A percentile compares a stretch with the other conserved stretches of the same genome.
phyloP scores from a whole-genome alignment of 2,888 invertebrate species.

The Dynastes tityus region DNA sequence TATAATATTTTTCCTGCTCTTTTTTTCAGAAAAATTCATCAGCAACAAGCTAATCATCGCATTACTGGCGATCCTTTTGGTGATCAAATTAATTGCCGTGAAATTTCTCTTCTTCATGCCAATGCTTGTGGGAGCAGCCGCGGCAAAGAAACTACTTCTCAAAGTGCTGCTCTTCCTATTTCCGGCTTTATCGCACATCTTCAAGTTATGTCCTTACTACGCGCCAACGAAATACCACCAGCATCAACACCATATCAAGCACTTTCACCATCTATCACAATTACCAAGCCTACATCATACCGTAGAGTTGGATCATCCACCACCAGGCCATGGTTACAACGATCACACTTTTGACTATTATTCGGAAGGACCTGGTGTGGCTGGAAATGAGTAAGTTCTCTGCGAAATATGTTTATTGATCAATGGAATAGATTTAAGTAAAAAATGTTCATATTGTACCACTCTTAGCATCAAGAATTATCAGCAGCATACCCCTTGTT shows the following conservation, averaged over 20 bases:
- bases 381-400: constrained; percentile 51
- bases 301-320: constrained; percentile 56
- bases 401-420: not conserved
- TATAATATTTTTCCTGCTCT: too few species aligned
- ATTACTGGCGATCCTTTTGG: constrained; percentile 82
- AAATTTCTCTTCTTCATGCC: constrained; percentile 87
- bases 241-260: constrained; percentile 86
- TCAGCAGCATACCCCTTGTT: too few species aligned
- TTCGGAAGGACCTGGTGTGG: constrained; percentile 56
- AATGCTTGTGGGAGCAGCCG: constrained; percentile 83
- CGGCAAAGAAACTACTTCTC: constrained; percentile 88
- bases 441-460: too few species aligned
- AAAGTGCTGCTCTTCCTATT: constrained; percentile 87
- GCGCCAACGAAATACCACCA: constrained; percentile 87
- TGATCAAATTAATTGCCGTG: constrained; percentile 85
- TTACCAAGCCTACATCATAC: constrained; percentile 58
- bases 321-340: constrained; percentile 53
- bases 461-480: too few species aligned
- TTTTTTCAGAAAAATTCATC: constrained; percentile 82
- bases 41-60: constrained; percentile 82
- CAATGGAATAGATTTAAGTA: too few species aligned
- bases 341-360: constrained; percentile 57
- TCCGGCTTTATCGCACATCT: constrained; percentile 86
- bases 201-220: constrained; percentile 89
- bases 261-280: constrained; percentile 78